Percentiles rank a stretch among this genome's conserved stretches.
phyloP scores from a whole-genome alignment of 2,797 vertebrate species.

The Galago senegalensis region DNA sequence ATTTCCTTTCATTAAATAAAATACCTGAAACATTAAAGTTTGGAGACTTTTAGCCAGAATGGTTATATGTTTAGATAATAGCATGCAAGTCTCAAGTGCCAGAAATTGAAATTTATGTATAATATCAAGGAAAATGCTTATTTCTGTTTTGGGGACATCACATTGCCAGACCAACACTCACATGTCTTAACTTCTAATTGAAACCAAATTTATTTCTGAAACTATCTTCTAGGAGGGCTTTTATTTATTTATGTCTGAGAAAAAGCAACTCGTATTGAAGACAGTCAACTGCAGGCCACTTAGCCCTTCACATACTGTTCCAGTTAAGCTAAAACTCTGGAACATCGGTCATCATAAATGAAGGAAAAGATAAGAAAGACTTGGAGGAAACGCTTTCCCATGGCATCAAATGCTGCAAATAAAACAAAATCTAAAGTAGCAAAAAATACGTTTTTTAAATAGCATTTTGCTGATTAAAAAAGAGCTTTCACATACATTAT shows the following conservation, averaged over 20 bases:
- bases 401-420: neutral
- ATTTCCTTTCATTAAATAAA: neutral
- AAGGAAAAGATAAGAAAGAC: neutral
- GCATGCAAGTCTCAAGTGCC: neutral
- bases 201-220: conserved; percentile 17
- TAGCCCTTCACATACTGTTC: neutral
- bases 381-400: neutral
- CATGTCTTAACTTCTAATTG: neutral
- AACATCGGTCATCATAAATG: neutral
- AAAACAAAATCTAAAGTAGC: neutral
- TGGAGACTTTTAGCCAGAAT: neutral
- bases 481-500: neutral
- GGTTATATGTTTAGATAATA: neutral
- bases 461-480: neutral
- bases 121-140: neutral
- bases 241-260: neutral
- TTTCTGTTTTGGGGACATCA: neutral
- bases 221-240: neutral
- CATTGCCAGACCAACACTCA: neutral
- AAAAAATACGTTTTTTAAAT: neutral
- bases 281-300: neutral
- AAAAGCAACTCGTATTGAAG: neutral
- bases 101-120: neutral
- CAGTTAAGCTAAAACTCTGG: neutral
- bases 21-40: neutral